phyloP scores from a whole-genome alignment of 2,113 vertebrate genomes.

The Phocoena sinus region DNA sequence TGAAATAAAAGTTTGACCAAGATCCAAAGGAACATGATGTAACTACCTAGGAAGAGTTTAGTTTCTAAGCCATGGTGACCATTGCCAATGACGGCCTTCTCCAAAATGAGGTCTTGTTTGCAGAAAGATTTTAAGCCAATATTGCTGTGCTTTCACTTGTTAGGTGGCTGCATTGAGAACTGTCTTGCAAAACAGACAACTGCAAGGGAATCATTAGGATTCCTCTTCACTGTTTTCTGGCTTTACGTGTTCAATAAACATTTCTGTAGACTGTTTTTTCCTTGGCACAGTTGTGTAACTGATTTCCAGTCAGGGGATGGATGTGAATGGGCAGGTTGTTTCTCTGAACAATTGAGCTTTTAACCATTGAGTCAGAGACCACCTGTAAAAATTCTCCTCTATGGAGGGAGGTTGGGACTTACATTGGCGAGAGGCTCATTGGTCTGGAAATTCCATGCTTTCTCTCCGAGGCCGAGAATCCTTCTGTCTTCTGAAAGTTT shows the following conservation, averaged over 20 bases:
- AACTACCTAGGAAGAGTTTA: background rate
- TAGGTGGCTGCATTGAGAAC: background rate
- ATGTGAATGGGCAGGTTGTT: background rate
- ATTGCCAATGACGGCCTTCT: background rate
- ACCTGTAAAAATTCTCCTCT: background rate
- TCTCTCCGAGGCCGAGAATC: background rate
- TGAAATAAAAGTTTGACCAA: background rate
- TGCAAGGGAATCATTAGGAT: background rate
- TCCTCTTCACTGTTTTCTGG: background rate
- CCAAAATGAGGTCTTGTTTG: background rate
- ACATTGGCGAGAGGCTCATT: background rate
- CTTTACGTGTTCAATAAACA: background rate
- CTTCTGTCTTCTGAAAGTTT: background rate
- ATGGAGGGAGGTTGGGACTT: background rate
- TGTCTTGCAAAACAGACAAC: background rate
- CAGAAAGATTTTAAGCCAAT: background rate
- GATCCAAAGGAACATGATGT: background rate
- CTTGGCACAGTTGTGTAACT: background rate
- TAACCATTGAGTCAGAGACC: background rate
- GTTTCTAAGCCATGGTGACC: background rate
- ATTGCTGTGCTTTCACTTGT: background rate
- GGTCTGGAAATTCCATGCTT: background rate
- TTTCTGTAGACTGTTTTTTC: background rate
- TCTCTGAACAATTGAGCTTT: background rate
- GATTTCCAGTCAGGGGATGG: background rate